phyloP scores from a whole-genome alignment of 2,888 invertebrate species.

The Drosophila demipolita region DNA sequence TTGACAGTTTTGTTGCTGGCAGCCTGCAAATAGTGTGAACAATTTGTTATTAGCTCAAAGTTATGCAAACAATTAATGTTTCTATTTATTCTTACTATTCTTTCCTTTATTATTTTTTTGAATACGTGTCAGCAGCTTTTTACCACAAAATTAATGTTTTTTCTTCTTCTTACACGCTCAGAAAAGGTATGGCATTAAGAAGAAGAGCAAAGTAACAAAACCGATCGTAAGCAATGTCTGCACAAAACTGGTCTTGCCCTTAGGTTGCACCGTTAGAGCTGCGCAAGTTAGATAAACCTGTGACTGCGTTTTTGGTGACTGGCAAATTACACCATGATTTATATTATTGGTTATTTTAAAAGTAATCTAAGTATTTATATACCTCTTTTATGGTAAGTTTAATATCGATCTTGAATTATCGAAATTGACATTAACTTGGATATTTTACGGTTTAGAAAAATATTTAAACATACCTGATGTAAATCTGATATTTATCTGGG shows the following conservation, averaged over 20 bases:
- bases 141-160: slow-evolving; percentile 5
- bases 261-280: slow-evolving; percentile 14
- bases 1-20: slow-evolving; percentile 50
- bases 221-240: slow-evolving; percentile 37
- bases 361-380: neutral
- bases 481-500: neutral
- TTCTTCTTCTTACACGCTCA: slow-evolving; percentile 1
- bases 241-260: slow-evolving; percentile 60
- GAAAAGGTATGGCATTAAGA: slow-evolving; percentile 7
- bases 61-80: slow-evolving; percentile 10
- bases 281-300: neutral
- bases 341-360: no score
- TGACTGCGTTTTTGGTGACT: slow-evolving; percentile 4
- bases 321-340: neutral
- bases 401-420: neutral
- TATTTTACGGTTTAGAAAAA: neutral
- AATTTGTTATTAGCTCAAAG: slow-evolving; percentile 14
- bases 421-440: neutral
- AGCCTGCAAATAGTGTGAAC: slow-evolving; percentile 33
- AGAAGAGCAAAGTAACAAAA: slow-evolving; percentile 13
- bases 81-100: neutral
- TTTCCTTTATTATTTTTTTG: slow-evolving; percentile 9
- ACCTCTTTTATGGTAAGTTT: neutral
- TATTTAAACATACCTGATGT: neutral
- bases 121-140: slow-evolving; percentile 57